A percentile compares a stretch with the other conserved stretches of the same genome.
Evolutionary conservation across 2,113 vertebrate species (phyloP).

Genomic region (Periophthalmodon schlosseri): DNA sequence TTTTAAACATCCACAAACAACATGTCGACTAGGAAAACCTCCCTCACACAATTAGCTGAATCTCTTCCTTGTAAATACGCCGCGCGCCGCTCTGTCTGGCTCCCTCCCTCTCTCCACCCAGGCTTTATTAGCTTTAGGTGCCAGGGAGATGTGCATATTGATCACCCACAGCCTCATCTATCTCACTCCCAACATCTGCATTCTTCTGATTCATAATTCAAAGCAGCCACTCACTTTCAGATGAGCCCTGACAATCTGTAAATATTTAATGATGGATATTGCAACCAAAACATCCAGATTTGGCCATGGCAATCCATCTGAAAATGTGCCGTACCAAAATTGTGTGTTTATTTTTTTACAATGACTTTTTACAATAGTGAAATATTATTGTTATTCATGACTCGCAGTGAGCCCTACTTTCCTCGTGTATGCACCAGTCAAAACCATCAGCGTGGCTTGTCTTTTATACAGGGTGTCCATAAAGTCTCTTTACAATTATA

Average conservation of each 20-base stretch:
- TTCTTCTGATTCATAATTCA: slow-evolving; percentile 58
- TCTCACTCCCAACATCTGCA: slow-evolving; percentile 50
- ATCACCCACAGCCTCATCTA: slow-evolving; percentile 49
- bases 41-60: slow-evolving; percentile 59
- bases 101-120: slow-evolving; percentile 34
- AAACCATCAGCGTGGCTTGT: slow-evolving; percentile 49
- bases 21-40: slow-evolving; percentile 45
- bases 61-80: slow-evolving; percentile 57
- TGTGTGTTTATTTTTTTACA: background rate
- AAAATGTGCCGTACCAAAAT: background rate
- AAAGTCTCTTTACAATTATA: no score
- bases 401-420: slow-evolving; percentile 30
- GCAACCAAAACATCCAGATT: slow-evolving; percentile 24
- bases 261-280: slow-evolving; percentile 47
- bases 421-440: slow-evolving; percentile 57
- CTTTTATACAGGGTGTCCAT: slow-evolving; percentile 26
- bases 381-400: slow-evolving; percentile 4
- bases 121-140: slow-evolving; percentile 63
- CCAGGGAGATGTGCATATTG: slow-evolving; percentile 65
- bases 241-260: slow-evolving; percentile 43
- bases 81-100: slow-evolving; percentile 63
- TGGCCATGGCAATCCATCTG: slow-evolving; percentile 12
- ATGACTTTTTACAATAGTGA: background rate
- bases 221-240: slow-evolving; percentile 35
- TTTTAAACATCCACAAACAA: slow-evolving; percentile 41